Conservation (phyloP, 2,888 invertebrate species). For the Aphodius granarius region DNA sequence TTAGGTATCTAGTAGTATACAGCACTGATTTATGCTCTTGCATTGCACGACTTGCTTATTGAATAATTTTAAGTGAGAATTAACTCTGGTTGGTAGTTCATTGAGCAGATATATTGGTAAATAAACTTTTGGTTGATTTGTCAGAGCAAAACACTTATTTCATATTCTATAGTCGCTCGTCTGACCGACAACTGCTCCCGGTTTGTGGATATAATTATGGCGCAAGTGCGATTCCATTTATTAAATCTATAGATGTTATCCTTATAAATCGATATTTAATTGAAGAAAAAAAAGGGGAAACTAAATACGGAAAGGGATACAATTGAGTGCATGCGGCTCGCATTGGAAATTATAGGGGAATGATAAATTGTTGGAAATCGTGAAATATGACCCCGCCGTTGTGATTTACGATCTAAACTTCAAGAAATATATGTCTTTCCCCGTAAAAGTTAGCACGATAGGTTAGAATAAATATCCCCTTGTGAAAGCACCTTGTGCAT, state of each 20-base stretch:
- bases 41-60: no score
- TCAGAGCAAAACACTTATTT: no score
- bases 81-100: no score
- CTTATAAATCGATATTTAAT: neutral
- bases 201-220: no score
- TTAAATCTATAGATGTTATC: neutral
- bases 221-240: no score
- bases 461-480: constrained; percentile 8
- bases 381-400: constrained; percentile 2
- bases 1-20: no score
- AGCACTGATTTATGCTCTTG: no score
- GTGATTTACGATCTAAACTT: constrained; percentile 4
- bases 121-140: no score
- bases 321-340: neutral
- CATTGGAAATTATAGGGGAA: constrained; percentile 5
- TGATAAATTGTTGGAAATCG: constrained; percentile 13
- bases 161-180: no score
- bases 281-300: neutral
- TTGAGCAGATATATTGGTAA: no score
- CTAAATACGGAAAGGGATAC: neutral
- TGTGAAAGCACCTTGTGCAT: neutral
- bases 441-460: neutral
- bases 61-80: no score
- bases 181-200: no score
- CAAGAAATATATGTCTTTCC: constrained; percentile 3